Evolutionary conservation across 2,113 vertebrate species (phyloP), one percentile per base, ranked within the genome.

Genomic region (Muscicapa adusta): DNA sequence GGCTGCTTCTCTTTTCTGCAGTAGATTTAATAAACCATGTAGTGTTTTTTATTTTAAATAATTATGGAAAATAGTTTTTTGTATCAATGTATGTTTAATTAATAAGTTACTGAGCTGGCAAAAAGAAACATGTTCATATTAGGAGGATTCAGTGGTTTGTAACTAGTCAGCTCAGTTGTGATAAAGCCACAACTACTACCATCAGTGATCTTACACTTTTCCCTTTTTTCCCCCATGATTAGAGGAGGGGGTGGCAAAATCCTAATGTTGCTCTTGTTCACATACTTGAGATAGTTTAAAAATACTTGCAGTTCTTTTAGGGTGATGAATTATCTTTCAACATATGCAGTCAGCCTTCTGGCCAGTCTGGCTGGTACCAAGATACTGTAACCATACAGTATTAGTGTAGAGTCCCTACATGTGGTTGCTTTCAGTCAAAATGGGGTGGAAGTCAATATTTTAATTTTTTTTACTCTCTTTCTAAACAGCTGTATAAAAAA

Each of bases 401-500:
- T 18, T 29, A 38, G 12, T 18, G 5, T 72, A 29, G 13, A 62
- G 14, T 88, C 31, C 18, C 14, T 74, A 4, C 1, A 1, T 31
- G 1, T 74, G 24, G 43, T 83, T 45, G 13, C 51, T 73, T 88
- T 83, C 75, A 50, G 50, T 91, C 58, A 83, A 54, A 91, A 66
- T 53, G 23, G 9, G 25, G 16, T 92, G 50, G 58, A 40, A 78
- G 73, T 96, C 93, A 94, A 7, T 91, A 77, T 95, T 93, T 93
- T 75, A 78, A 72, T 86, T 54, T 94, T 93, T 96, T 96, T 97
- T 97, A 95, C 84, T 94, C 54, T 97, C 94, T 97, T 97, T 97
- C 89, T 97, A 91, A 97, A 89, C 71, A 96, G 88, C 96, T 95
- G 77, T 96, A 70, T 97, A 75, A 91, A 92, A 97, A 98, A 97